phyloP scores from a whole-genome alignment of 2,888 invertebrate species.

The Agrotis puta region DNA sequence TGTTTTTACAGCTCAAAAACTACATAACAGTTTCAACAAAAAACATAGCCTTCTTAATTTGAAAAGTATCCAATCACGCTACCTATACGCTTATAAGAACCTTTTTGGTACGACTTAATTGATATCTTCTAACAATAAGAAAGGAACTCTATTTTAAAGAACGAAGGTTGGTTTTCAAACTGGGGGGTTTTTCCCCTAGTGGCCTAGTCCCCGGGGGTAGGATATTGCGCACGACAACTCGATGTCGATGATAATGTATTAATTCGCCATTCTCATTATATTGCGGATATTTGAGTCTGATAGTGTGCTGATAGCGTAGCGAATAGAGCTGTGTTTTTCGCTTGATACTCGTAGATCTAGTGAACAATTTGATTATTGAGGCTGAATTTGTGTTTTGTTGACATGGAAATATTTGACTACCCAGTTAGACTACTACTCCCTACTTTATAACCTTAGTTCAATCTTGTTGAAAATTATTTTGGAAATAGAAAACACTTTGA shows the following conservation, averaged over 20 bases:
- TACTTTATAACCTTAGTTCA: too few relatives aligned
- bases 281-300: slow-evolving; percentile 68
- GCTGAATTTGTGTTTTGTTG: background rate
- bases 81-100: slow-evolving; percentile 30
- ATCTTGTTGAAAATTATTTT: too few relatives aligned
- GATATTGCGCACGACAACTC: slow-evolving; percentile 69
- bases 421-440: too few relatives aligned
- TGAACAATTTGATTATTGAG: background rate
- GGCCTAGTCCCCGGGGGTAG: slow-evolving; percentile 63
- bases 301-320: slow-evolving; percentile 48
- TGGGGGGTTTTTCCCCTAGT: slow-evolving; percentile 47
- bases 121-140: slow-evolving; percentile 18
- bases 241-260: slow-evolving; percentile 61
- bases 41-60: slow-evolving; percentile 58
- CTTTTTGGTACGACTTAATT: slow-evolving; percentile 57
- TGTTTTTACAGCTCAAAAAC: slow-evolving; percentile 46
- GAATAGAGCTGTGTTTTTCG: slow-evolving; percentile 22
- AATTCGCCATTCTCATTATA: slow-evolving; percentile 66
- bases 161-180: slow-evolving; percentile 34
- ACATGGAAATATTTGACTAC: background rate
- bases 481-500: too few relatives aligned
- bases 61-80: slow-evolving; percentile 61
- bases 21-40: slow-evolving; percentile 44
- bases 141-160: background rate
- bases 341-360: too few relatives aligned